Conservation (phyloP, 2,797 vertebrate genomes). For the Varecia variegata region DNA sequence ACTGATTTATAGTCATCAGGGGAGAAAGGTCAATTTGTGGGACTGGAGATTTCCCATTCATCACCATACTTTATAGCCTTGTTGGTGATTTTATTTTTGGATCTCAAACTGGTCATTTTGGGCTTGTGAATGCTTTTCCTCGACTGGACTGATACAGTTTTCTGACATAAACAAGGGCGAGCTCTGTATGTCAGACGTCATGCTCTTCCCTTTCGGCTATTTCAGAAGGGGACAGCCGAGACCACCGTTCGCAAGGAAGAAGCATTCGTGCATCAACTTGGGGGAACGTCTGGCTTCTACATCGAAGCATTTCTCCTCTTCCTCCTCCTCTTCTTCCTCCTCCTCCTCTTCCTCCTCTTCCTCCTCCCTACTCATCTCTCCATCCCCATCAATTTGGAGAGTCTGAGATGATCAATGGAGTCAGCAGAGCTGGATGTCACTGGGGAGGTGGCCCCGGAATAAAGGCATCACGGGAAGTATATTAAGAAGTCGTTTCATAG, state of each 20-base stretch:
- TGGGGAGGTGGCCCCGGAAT: background rate
- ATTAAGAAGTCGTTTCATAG: background rate
- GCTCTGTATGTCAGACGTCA: background rate
- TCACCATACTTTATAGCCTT: background rate
- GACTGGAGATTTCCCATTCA: conserved; percentile 4
- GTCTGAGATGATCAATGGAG: background rate
- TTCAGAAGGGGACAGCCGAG: background rate
- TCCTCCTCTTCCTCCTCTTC: background rate
- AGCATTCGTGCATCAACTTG: background rate
- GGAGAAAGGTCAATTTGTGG: conserved; percentile 55
- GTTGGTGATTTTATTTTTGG: conserved; percentile 57
- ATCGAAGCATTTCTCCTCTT: background rate
- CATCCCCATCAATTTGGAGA: background rate
- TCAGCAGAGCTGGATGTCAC: background rate
- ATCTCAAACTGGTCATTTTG: conserved; percentile 55
- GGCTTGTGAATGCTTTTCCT: conserved; percentile 43
- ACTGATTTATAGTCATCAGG: conserved; percentile 4
- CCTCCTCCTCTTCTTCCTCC: background rate
- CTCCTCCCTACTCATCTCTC: background rate
- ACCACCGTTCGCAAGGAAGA: background rate
- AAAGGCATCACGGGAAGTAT: background rate
- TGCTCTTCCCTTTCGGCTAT: background rate
- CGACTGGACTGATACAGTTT: background rate
- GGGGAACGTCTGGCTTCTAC: background rate
- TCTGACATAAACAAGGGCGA: background rate